Evolutionary conservation across 1,140 invertebrate genomes (phyloP), one percentile per base, ranked within the genome.

Genomic region (Pogonomyrmex barbatus): DNA sequence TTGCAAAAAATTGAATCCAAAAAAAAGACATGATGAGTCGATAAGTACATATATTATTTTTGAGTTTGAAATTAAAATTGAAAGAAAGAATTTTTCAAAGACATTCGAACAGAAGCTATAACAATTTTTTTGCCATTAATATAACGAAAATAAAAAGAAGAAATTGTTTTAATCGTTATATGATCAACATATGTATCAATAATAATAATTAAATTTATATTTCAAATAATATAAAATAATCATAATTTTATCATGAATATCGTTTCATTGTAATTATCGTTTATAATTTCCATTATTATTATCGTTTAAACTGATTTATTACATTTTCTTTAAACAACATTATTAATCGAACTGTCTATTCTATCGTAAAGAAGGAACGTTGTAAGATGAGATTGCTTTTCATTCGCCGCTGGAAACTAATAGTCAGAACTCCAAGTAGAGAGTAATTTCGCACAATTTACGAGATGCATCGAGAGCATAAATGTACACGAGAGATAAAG

Each of bases 371-470:
- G 67, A 33, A 17, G 42, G 12, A 4, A 42, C 9, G 4, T 12
- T 10, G 4, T 8, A 9, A 24, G 24, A 45, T 17, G n/a, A 33
- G 50, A 70, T 56, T 42, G 36, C 5, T 63, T 47, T 45, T 10
- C 30, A 33, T n/a, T 62, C 58, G 56, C 36, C n/a, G n/a, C 30
- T 14, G 33, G 62, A 17, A 67, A 10, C n/a, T 68, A 81, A 81
- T 68, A 81, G 63, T 14, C n/a, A 10, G 50, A 45, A 68, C 30
- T 14, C 4, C 63, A 68, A 42, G 17, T 39, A n/a, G 63, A 56
- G 50, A 56, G 36, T 24, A 70, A 81, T 81, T 81, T 54, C 78
- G 14, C 9, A 12, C 36, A 42, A 56, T 81, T 81, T 81, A 70
- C 36, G 50, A 17, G 33, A 81, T 4, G 50, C 78, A 42, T 67